Percentiles rank a stretch among this genome's conserved stretches.
These are phyloP conservation scores for Bombus affinis DNA, from an alignment of 1,140 invertebrate genomes.

Conservation along the genomic window DNA sequence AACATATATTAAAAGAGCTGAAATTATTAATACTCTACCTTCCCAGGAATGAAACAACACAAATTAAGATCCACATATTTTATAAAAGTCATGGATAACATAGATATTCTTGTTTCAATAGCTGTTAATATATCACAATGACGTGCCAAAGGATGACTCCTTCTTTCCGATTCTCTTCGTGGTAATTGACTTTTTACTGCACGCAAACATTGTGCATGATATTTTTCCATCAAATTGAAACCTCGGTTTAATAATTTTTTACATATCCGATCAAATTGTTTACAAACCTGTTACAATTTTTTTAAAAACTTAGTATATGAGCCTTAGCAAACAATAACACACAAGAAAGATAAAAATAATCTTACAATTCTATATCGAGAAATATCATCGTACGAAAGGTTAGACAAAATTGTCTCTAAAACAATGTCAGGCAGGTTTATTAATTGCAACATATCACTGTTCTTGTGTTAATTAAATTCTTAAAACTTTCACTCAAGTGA, in stretches of 20 bases:
- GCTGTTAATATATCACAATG: conserved; percentile 95
- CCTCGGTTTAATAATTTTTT: conserved; percentile 90
- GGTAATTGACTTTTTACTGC: conserved; percentile 92
- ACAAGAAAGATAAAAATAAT: conserved; percentile 48
- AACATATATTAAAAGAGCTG: background rate
- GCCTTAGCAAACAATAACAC: conserved; percentile 16
- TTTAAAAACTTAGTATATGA: background rate
- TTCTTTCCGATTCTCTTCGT: conserved; percentile 93
- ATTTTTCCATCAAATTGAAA: conserved; percentile 90
- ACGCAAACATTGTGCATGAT: conserved; percentile 89
- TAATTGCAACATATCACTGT: conserved; percentile 68
- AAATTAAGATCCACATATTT: conserved; percentile 92
- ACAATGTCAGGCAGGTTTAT: conserved; percentile 88
- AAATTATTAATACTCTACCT: conserved; percentile 82
- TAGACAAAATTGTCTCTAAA: conserved; percentile 90
- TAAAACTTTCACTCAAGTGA: background rate
- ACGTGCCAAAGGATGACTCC: conserved; percentile 90
- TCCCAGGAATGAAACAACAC: conserved; percentile 97
- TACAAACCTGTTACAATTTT: conserved; percentile 87
- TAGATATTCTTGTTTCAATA: conserved; percentile 94
- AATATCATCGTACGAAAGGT: conserved; percentile 91
- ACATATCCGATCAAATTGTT: conserved; percentile 89
- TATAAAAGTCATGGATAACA: conserved; percentile 95
- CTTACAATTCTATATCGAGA: conserved; percentile 91
- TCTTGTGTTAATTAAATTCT: background rate